phyloP scores from a whole-genome alignment of 2,797 vertebrate genomes.

The Scolopax rusticola region DNA sequence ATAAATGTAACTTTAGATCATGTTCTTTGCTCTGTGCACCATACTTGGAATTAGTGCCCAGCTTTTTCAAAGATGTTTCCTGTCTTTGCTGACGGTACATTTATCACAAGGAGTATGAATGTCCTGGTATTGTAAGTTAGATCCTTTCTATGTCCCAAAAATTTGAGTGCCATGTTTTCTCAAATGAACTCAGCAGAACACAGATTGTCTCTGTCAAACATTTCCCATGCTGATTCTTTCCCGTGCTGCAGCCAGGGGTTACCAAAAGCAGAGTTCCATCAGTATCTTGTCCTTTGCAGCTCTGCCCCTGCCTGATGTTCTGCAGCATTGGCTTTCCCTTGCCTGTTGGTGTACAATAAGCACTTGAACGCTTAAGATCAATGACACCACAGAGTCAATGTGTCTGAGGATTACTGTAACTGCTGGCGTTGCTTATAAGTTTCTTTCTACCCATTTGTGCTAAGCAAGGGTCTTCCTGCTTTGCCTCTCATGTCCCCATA shows the following conservation, averaged over 20 bases:
- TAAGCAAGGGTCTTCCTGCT: neutral
- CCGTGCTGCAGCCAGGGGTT: neutral
- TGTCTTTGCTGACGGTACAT: neutral
- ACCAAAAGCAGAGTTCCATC: neutral
- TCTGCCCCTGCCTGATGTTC: neutral
- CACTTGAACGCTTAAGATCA: neutral
- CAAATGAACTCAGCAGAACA: neutral
- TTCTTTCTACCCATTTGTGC: neutral
- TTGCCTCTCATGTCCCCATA: neutral
- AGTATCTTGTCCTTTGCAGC: neutral
- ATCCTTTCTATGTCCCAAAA: neutral
- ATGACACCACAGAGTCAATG: too few relatives aligned
- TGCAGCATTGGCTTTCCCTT: neutral
- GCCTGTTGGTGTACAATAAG: neutral
- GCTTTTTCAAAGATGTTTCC: neutral
- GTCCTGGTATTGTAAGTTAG: neutral
- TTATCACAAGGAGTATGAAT: neutral
- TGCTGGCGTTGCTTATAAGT: neutral
- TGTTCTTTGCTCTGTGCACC: neutral
- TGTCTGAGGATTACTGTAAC: neutral
- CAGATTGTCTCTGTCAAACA: neutral
- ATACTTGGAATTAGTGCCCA: neutral
- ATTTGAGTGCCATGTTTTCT: neutral
- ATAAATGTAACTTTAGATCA: neutral
- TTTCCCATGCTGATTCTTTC: neutral